These are phyloP conservation scores for Chloropsis cyanopogon DNA, from an alignment of 2,113 vertebrate genomes.

Conservation along the genomic window DNA sequence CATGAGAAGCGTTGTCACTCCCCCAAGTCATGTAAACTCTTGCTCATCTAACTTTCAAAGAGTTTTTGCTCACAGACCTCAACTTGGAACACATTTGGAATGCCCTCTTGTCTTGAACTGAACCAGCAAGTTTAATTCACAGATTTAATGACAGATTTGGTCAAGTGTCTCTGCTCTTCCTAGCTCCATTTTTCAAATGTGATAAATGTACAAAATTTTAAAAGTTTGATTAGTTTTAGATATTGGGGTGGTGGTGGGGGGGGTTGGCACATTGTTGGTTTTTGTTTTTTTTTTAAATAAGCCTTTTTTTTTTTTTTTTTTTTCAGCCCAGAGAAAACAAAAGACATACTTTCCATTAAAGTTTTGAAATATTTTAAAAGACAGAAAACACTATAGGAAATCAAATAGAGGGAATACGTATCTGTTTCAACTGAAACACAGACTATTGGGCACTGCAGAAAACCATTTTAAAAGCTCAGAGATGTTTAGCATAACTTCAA, in stretches of 20 bases:
- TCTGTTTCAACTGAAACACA: neutral
- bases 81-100: neutral
- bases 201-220: neutral
- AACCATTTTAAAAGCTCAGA: neutral
- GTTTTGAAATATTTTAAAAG: neutral
- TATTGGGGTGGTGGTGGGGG: too few relatives aligned
- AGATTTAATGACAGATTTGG: neutral
- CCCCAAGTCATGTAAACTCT: neutral
- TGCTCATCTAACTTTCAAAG: neutral
- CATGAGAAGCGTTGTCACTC: neutral
- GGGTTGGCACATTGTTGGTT: accelerated
- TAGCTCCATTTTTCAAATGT: neutral
- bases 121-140: neutral
- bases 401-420: neutral
- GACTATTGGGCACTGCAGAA: accelerated
- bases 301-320: neutral
- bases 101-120: neutral
- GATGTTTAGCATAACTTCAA: neutral
- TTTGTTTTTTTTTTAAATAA: neutral
- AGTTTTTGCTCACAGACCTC: neutral
- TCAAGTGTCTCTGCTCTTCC: neutral
- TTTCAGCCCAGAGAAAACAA: neutral
- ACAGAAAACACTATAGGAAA: neutral
- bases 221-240: neutral
- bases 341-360: neutral